Percentiles rank a stretch among this genome's conserved stretches.
Conservation (phyloP, 37 sponge, comb jelly and placozoan species). For the Hexactinellida sp. region DNA sequence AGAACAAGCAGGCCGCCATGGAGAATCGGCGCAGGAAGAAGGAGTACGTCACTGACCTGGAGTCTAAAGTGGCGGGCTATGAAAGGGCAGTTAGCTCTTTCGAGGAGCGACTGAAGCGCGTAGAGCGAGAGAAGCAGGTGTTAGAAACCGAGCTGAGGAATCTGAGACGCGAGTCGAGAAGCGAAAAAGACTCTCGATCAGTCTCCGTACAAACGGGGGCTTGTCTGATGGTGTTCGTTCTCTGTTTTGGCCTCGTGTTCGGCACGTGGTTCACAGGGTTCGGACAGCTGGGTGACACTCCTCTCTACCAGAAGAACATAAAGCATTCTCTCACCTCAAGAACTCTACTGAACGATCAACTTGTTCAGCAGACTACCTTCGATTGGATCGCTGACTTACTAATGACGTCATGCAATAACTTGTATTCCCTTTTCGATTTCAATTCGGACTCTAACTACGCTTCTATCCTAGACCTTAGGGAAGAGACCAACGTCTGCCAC, state of each 20-base stretch:
- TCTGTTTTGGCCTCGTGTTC: background rate
- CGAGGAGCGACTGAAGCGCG: background rate
- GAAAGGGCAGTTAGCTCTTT: background rate
- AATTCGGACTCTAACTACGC: background rate
- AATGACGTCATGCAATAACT: background rate
- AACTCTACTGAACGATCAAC: background rate
- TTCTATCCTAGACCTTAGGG: background rate
- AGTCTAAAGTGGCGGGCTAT: background rate
- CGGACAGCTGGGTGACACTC: background rate
- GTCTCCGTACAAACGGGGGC: background rate
- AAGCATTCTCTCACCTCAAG: background rate
- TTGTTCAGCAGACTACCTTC: background rate
- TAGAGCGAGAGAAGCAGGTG: background rate
- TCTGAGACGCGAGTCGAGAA: background rate
- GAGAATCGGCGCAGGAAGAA: background rate
- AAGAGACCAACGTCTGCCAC: background rate
- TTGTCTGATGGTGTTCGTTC: constrained; percentile 9
- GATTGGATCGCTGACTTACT: background rate
- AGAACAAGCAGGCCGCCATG: constrained; percentile 10
- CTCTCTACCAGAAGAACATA: background rate
- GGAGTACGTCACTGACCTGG: background rate
- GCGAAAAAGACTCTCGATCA: background rate
- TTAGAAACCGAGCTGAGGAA: background rate
- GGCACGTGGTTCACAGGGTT: background rate
- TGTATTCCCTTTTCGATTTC: background rate